These are phyloP conservation scores for Pelusios castaneus DNA, from an alignment of 2,113 vertebrate species.

Conservation along the genomic window DNA sequence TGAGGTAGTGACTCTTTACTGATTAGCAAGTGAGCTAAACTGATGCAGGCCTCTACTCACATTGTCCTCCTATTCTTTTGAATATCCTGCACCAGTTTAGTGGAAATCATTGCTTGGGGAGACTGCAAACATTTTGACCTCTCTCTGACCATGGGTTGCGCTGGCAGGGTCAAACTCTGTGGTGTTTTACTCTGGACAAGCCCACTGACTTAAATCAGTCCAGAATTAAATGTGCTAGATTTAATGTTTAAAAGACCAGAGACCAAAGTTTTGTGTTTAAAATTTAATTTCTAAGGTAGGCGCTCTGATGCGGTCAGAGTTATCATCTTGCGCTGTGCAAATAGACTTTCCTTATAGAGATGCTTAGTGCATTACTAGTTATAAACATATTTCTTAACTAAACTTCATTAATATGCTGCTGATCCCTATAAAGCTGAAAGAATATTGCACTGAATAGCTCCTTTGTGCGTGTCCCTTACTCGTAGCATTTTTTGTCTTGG, in stretches of 20 bases:
- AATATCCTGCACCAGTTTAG: not conserved
- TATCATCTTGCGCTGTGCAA: not conserved
- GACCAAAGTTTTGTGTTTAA: not conserved
- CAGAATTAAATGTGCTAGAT: not conserved
- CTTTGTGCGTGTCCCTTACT: not conserved
- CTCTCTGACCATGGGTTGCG: not conserved
- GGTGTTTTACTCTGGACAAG: not conserved
- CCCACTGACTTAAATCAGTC: not conserved
- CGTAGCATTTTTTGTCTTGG: not conserved
- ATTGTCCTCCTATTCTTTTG: not conserved
- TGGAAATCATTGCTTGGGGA: not conserved
- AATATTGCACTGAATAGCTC: not conserved
- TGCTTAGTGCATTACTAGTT: too few relatives aligned
- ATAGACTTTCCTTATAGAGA: not conserved
- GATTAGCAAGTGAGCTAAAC: not conserved
- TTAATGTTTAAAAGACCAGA: not conserved
- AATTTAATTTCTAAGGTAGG: not conserved
- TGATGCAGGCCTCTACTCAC: not conserved
- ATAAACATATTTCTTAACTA: not conserved
- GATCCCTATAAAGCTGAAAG: not conserved
- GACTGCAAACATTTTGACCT: not conserved
- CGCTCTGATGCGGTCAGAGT: not conserved
- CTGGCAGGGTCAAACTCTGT: not conserved
- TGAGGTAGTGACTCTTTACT: not conserved
- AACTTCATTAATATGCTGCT: not conserved